Evolutionary conservation across 2,797 vertebrate genomes (phyloP).

Genomic region (Philypnodon macrostomus): DNA sequence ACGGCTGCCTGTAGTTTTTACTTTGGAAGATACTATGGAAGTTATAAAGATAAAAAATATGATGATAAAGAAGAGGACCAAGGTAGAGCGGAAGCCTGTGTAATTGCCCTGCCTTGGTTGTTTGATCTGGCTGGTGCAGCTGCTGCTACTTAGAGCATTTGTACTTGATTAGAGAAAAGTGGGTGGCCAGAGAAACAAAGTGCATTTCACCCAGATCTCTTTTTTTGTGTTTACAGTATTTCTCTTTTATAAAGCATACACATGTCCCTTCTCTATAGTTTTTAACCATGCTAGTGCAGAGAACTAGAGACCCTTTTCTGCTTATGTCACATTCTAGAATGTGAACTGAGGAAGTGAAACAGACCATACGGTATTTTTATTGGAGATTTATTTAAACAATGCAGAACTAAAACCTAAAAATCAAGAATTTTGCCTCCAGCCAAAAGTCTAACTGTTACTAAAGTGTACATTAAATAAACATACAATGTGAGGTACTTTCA

Average conservation of each 20-base stretch:
- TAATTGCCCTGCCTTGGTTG: slow-evolving; percentile 70
- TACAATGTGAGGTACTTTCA: too few relatives aligned
- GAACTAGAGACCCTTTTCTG: too few relatives aligned
- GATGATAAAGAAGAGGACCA: slow-evolving; percentile 44
- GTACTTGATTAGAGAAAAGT: slow-evolving; percentile 81
- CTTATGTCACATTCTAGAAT: too few relatives aligned
- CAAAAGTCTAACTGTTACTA: too few relatives aligned
- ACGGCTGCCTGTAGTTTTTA: not conserved
- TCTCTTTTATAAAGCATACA: slow-evolving; percentile 15
- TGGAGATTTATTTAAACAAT: too few relatives aligned
- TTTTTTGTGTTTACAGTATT: slow-evolving; percentile 16
- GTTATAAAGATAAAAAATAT: slow-evolving; percentile 22
- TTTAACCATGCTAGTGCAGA: not conserved
- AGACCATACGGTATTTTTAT: too few relatives aligned
- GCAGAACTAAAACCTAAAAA: too few relatives aligned
- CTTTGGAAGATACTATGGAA: too few relatives aligned
- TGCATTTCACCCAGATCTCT: slow-evolving; percentile 29
- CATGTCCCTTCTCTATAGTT: slow-evolving; percentile 5
- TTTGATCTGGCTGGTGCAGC: slow-evolving; percentile 80
- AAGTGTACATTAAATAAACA: too few relatives aligned
- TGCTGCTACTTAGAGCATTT: slow-evolving; percentile 83
- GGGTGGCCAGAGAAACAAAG: slow-evolving; percentile 66
- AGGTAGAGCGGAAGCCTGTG: slow-evolving; percentile 72
- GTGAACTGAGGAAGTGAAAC: too few relatives aligned
- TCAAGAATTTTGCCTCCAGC: too few relatives aligned